Evolutionary conservation across 2,888 invertebrate genomes (phyloP), one percentile per base, ranked within the genome.

Genomic region (Andrena flavipes): DNA sequence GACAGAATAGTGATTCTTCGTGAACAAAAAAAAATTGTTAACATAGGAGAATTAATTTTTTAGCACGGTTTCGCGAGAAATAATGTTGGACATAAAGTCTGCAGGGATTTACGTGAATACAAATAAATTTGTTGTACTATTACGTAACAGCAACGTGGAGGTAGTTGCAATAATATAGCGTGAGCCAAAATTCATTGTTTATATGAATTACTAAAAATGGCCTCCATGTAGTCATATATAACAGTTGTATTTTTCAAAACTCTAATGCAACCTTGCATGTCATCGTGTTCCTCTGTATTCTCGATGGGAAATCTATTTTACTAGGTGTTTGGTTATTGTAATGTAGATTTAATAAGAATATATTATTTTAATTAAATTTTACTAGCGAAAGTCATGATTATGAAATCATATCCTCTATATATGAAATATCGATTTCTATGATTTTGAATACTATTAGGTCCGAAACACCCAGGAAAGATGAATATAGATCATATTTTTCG

Each of bases 171-270:
- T 60, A 60, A 16, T 60, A 30, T 60, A 29, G 7, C n/a, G 59
- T 7, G 30, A 60, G 6, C n/a, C 29, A 30, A 30, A 60, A 60
- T 60, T 60, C 29, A 60, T 60, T 60, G 30, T 60, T 60, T 60
- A 29, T 7, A 60, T 29, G 7, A 60, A 16, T 29, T 60, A 13
- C 60, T 30, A 16, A 60, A 60, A 60, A 30, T n/a, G n/a, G 26
- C 59, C 13, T 5, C 13, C 29, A 16, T 16, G 16, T 5, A 59
- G 29, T 7, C 29, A 2, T 59, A 29, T 2, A 16, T 59, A 59
- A n/a, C n/a, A n/a, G 8, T 51, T 51, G 51, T 2, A 20, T 51
- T 16, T 51, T n/a, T 20, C 20, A 7, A 20, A 51, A 51, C 51
- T 51, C 7, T 51, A 51, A 51, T n/a, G 20, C 8, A 20, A 20